phyloP scores from a whole-genome alignment of 35 echinoderm and acorn worm species.

The Diadema setosum region DNA sequence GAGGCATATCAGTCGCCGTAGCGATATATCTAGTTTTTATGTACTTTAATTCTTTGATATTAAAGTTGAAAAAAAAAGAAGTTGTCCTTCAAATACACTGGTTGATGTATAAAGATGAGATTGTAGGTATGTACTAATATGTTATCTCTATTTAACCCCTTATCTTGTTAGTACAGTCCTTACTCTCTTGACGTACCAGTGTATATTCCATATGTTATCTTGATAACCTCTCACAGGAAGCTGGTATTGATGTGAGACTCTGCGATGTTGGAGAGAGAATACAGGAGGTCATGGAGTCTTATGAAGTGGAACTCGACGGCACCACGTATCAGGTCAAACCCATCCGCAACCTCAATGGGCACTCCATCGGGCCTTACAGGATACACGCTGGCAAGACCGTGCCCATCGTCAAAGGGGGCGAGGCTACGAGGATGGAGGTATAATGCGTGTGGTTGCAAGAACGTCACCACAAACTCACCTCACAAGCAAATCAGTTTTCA shows the following conservation, averaged over 20 bases:
- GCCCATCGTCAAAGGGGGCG: conserved; percentile 95
- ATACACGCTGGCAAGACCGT: conserved; percentile 96
- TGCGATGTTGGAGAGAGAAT: conserved; percentile 98
- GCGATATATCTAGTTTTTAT: no score
- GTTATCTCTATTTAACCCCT: no score
- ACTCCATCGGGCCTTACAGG: conserved; percentile 95
- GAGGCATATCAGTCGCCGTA: no score
- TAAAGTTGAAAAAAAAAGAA: no score
- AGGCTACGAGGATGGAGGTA: conserved; percentile 94
- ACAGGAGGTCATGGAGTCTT: conserved; percentile 99
- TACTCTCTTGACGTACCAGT: no score
- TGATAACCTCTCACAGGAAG: conserved; percentile 52
- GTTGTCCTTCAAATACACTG: no score
- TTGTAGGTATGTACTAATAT: no score
- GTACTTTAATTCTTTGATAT: no score
- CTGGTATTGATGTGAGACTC: conserved; percentile 94
- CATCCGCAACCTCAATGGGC: conserved; percentile 89
- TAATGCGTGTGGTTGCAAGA: background rate
- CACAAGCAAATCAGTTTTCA: no score
- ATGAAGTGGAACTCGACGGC: conserved; percentile 92
- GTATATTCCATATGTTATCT: background rate
- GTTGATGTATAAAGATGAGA: no score
- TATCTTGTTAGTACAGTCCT: no score
- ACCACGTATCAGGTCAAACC: conserved; percentile 92
- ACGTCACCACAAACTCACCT: no score